These are phyloP conservation scores for Sarcophaga variegata DNA, from an alignment of 2,888 invertebrate species.

Conservation along the genomic window DNA sequence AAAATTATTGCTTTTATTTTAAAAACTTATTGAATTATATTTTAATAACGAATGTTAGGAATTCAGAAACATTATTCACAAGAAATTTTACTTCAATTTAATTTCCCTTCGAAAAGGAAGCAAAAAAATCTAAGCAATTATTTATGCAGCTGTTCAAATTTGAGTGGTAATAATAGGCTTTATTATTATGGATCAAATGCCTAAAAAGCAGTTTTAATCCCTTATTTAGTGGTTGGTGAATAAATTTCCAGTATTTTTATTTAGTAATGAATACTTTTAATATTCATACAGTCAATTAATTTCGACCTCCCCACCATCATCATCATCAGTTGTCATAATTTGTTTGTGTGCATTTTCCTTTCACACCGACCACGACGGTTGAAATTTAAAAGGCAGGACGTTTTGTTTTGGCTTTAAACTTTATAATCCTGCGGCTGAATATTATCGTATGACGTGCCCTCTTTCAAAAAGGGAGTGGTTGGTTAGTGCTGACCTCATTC, in stretches of 20 bases:
- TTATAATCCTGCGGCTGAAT: conserved; percentile 50
- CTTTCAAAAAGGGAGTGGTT: conserved; percentile 11
- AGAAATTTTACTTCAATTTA: no score
- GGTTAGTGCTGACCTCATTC: conserved; percentile 24
- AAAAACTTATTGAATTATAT: no score
- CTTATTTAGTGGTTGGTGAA: not conserved
- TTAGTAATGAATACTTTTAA: not conserved
- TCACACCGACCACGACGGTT: conserved; percentile 3
- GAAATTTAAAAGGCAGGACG: conserved; percentile 29
- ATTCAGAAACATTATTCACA: no score
- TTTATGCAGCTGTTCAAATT: no score
- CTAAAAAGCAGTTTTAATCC: not conserved
- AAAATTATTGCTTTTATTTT: no score
- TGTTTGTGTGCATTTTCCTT: not conserved
- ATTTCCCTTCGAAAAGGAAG: no score
- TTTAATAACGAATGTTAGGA: no score
- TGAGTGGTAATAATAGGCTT: no score
- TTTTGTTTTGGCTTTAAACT: conserved; percentile 48
- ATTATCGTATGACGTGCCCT: not conserved
- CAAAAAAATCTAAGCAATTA: no score
- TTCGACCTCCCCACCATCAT: conserved; percentile 16
- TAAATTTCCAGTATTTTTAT: not conserved
- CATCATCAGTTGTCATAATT: not conserved
- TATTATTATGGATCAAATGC: not conserved
- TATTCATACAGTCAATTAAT: conserved; percentile 32